Base-by-base conservation (phyloP, 2,888 invertebrate species). In the Hypomecis punctinalis region DNA sequence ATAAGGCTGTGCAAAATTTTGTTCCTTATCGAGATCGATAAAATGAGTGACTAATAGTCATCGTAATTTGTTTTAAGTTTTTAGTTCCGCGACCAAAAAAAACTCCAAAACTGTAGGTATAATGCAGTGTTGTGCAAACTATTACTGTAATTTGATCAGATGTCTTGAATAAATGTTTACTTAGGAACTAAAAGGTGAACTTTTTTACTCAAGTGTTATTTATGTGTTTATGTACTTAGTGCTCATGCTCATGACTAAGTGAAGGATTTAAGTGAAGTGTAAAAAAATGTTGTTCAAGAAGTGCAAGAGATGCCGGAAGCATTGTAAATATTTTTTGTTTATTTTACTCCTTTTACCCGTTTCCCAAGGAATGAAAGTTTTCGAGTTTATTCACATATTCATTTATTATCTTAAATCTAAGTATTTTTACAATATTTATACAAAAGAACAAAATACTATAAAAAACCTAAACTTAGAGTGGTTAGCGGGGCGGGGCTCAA, bases 221-320 rank as follows among this genome's bases (percentile, higher is more conserved):
- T n/a, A n/a, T n/a, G n/a, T n/a, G n/a, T n/a, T 45, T 13, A 6
- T 23, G 7, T 48, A 35, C 5, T 48, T 23, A 23, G 23, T 23
- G 23, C 3, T 23, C 2, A 1, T 39, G 46, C 23, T 39, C 33
- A 11, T 39, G 56, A 47, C n/a, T 46, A 13, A 37, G 23, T 23
- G 52, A 10, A 37, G 4, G 6, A 35, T 10, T 36, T 13, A 23
- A n/a, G 2, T 40, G 9, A 13, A 33, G 46, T 39, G 10, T 7
- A 23, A 35, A 49, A n/a, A 60, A 43, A 90, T 91, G 91, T 81
- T 92, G 67, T 90, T 91, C 64, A 86, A 85, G 73, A 90, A 88
- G 76, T 92, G 92, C 80, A 87, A 85, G 62, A 87, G 84, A 74
- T 90, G 91, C 67, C 83, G 89, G 7, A 86, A 75, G 61, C 88